Evolutionary conservation across 2,888 invertebrate species (phyloP), one percentile per base, ranked within the genome.

Genomic region (Osmoderma eremita): DNA sequence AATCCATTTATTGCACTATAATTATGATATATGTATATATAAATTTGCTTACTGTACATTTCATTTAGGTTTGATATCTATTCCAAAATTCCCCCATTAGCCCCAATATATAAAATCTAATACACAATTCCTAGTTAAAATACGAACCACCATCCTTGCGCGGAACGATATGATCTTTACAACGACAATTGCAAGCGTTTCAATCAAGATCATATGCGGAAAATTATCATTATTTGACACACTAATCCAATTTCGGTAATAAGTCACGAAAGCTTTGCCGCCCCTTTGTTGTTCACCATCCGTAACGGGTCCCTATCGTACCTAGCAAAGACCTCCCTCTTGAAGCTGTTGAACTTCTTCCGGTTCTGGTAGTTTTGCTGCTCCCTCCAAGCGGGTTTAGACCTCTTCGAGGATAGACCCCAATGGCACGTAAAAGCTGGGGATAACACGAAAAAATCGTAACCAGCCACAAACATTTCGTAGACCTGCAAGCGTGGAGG

Each of bases 341-440:
- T 94, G 82, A 94, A 94, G 0, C 87, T 87, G 74, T 94, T 92
- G 77, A 95, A 94, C 75, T 91, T 88, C 75, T 91, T 91, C 63
- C 93, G 83, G 80, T 95, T 95, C 72, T 89, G 85, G 75, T 89
- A 91, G 81, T 95, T 95, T 78, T 95, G 94, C 67, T 91, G 89
- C 80, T 94, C 94, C 48, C 95, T 85, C 94, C 94, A 95, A 0
- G 91, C 87, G 0, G 94, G 94, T 20, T 94, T 85, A 42, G 88
- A 88, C 75, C 91, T 88, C 66, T 92, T 89, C 30, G 89, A 89
- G 79, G 95, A 94, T 2, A 95, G 83, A 0, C 95, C 95, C 93
- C 95, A 94, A 78, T 95, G 95, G 61, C 92, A 92, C 0, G 94
- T 94, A 83, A 95, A 95, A 53, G 93, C 89, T 0, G 95, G 95